Percentiles rank a stretch among this genome's conserved stretches.
Conservation (phyloP, 2,888 invertebrate genomes). For the Leucoptera coffeella region DNA sequence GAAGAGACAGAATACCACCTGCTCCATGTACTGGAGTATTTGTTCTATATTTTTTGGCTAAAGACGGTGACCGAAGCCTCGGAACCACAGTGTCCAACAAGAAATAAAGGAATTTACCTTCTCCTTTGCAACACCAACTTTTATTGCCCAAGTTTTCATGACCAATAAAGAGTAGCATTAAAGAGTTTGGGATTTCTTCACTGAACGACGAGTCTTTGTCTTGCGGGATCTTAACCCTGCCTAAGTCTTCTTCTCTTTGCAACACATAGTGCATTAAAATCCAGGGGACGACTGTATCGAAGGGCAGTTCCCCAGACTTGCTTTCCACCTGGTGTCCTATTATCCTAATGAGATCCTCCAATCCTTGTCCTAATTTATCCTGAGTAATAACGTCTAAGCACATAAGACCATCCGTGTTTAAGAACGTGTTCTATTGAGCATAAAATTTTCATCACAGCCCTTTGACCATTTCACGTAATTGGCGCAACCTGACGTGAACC, state of each 20-base stretch:
- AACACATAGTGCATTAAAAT: slow-evolving; percentile 76
- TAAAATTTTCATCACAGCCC: slow-evolving; percentile 33
- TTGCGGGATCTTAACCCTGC: slow-evolving; percentile 41
- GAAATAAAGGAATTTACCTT: slow-evolving; percentile 73
- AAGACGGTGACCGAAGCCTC: slow-evolving; percentile 58
- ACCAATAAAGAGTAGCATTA: slow-evolving; percentile 72
- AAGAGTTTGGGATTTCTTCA: slow-evolving; percentile 63
- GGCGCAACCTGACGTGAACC: slow-evolving; percentile 27
- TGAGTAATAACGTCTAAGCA: slow-evolving; percentile 49
- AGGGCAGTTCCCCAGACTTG: slow-evolving; percentile 55
- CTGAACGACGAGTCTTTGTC: slow-evolving; percentile 31
- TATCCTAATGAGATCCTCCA: slow-evolving; percentile 69
- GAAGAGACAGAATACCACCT: slow-evolving; percentile 77
- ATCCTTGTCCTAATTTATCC: slow-evolving; percentile 58
- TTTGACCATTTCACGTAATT: slow-evolving; percentile 42
- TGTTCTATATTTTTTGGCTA: slow-evolving; percentile 59
- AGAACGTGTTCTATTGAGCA: slow-evolving; percentile 40
- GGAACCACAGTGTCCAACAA: slow-evolving; percentile 70
- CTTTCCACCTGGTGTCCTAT: slow-evolving; percentile 78
- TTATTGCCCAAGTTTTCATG: slow-evolving; percentile 76
- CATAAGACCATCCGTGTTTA: slow-evolving; percentile 28
- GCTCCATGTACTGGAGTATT: slow-evolving; percentile 75
- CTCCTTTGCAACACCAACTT: slow-evolving; percentile 72
- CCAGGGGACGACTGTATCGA: slow-evolving; percentile 74
- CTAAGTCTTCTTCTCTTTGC: slow-evolving; percentile 65